phyloP scores from a whole-genome alignment of 1,140 invertebrate species.

The Rhagoletis zephyria region DNA sequence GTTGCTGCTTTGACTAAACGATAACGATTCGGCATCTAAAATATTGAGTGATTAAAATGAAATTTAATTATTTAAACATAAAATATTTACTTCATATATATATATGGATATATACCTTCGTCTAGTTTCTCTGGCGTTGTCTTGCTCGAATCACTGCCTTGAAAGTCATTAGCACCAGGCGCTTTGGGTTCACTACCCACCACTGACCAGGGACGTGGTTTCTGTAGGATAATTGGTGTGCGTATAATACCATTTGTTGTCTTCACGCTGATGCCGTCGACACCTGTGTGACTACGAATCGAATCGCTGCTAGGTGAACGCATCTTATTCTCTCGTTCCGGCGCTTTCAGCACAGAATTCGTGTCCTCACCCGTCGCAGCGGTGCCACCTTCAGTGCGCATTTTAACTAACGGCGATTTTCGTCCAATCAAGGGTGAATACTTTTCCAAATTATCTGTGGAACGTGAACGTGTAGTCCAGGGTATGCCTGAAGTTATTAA shows the following conservation, averaged over 20 bases:
- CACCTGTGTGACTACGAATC: constrained; percentile 66
- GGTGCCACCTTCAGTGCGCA: constrained; percentile 67
- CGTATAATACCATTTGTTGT: constrained; percentile 70
- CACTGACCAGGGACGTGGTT: constrained; percentile 84
- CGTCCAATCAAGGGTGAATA: constrained; percentile 78
- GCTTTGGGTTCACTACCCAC: constrained; percentile 75
- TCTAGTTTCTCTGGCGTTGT: constrained; percentile 77
- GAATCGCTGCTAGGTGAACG: constrained; percentile 72
- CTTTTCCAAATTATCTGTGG: constrained; percentile 80
- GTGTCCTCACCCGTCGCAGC: constrained; percentile 61
- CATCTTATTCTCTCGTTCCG: constrained; percentile 64
- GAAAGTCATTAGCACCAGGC: constrained; percentile 14
- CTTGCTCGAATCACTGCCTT: constrained; percentile 75
- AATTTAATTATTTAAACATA: background rate
- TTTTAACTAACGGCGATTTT: constrained; percentile 75
- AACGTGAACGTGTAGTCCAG: constrained; percentile 77
- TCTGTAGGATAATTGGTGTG: constrained; percentile 79
- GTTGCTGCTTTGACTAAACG: constrained; percentile 73
- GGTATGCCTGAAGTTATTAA: constrained; percentile 61
- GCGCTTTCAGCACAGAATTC: constrained; percentile 59
- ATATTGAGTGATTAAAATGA: constrained; percentile 38
- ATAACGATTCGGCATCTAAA: constrained; percentile 67
- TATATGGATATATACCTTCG: constrained; percentile 61
- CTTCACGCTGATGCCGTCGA: constrained; percentile 64
- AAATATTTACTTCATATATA: background rate